Conservation (phyloP, 2,113 vertebrate species). For the Dicerorhinus sumatrensis region DNA sequence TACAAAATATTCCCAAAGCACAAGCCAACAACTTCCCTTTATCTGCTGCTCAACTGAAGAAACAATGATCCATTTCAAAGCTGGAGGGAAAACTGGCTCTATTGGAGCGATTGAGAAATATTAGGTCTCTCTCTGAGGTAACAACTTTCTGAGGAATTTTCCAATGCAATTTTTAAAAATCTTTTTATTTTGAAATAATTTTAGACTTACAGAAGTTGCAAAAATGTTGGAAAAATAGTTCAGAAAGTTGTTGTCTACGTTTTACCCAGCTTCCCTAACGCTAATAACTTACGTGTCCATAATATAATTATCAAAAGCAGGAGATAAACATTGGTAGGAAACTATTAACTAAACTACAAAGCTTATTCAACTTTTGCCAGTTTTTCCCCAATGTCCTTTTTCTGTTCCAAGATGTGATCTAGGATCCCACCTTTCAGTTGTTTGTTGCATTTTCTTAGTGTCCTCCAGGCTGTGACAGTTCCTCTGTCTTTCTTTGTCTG, state of each 20-base stretch:
- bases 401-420: not conserved
- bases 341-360: not conserved
- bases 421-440: not conserved
- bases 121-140: conserved; percentile 4
- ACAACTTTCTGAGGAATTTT: conserved; percentile 73
- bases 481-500: not conserved
- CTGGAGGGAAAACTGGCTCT: not conserved
- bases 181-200: conserved; percentile 62
- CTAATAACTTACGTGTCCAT: not conserved
- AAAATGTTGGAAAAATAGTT: not conserved
- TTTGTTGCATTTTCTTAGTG: not conserved
- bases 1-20: not conserved
- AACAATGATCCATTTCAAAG: conserved; percentile 37
- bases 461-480: not conserved
- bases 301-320: not conserved
- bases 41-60: not conserved
- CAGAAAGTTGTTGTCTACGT: not conserved
- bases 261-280: not conserved
- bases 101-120: conserved; percentile 59
- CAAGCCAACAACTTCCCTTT: not conserved
- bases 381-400: not conserved
- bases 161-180: not conserved
- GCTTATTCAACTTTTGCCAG: not conserved
- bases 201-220: conserved; percentile 32
- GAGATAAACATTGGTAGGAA: not conserved